Evolutionary conservation across 2,888 invertebrate species (phyloP), one percentile per base, ranked within the genome.

Genomic region (Clepsis dumicolana): DNA sequence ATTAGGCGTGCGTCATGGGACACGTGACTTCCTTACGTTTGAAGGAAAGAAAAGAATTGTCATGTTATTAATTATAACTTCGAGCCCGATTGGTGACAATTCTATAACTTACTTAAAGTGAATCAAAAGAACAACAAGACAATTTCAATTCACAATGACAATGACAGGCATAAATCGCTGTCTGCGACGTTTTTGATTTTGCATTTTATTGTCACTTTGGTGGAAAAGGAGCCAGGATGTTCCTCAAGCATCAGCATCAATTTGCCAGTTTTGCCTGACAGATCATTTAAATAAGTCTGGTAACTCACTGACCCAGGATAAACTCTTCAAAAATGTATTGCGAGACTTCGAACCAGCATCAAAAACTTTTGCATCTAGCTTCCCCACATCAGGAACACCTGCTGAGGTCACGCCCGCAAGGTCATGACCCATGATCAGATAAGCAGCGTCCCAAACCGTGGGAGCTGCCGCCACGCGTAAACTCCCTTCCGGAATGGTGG

Each of bases 391-490:
- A 78, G 69, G 65, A 77, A 75, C 80, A 79, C 75, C 73, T 76
- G 73, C 64, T 74, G 81, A 89, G 91, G 90, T 88, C 89, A 86
- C 79, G 82, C 77, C 80, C 78, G 78, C 86, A 89, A 89, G 90
- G 90, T 86, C 88, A 86, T 78, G 83, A 83, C 79, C 85, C 80
- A 83, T 75, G 80, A 80, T 85, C 82, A 83, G 91, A 91, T 90
- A 88, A 80, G 76, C 75, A 79, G 80, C 85, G 87, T 85, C 87
- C 88, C 80, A 84, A 82, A 81, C 88, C 87, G 91, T 91, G 91
- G 87, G 90, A 91, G 76, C 77, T 81, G 80, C 78, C 80, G 78
- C 79, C 77, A 79, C 78, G 78, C 74, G 83, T 88, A 88, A 88
- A 89, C 84, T 83, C 80, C 79, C 83, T 88, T 85, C 87, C 84